These are phyloP conservation scores for Catharus minimus DNA, from an alignment of 2,113 vertebrate species.

Conservation along the genomic window DNA sequence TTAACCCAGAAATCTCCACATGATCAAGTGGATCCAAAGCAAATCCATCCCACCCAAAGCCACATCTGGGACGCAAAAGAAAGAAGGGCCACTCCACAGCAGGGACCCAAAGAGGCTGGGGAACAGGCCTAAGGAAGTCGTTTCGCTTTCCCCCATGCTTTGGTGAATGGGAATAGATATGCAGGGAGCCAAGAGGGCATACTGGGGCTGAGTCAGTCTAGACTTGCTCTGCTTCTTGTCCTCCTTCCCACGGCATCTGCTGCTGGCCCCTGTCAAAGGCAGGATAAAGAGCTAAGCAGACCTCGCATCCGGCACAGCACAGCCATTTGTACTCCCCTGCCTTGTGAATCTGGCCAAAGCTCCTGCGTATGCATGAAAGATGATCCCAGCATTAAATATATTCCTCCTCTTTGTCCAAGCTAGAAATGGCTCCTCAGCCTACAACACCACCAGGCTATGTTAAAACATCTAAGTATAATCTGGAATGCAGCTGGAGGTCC, in stretches of 20 bases:
- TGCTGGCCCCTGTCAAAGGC: neutral
- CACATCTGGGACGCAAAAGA: neutral
- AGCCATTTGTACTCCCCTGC: neutral
- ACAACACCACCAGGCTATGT: neutral
- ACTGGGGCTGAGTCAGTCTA: neutral
- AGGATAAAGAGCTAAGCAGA: neutral
- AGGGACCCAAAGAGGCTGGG: neutral
- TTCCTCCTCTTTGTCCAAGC: neutral
- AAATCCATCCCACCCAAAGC: neutral
- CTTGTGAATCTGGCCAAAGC: neutral
- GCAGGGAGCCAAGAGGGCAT: neutral
- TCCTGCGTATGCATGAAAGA: neutral
- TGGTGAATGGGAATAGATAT: neutral
- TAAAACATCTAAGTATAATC: conserved; percentile 1
- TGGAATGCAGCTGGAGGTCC: neutral
- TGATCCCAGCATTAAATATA: neutral
- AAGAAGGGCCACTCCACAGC: neutral
- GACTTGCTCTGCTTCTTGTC: neutral
- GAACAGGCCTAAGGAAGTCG: neutral
- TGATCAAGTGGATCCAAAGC: neutral
- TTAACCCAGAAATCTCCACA: neutral
- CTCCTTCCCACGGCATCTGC: neutral
- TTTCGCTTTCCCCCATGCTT: neutral
- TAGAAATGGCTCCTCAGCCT: neutral
- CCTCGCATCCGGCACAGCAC: rapidly evolving